Conservation (phyloP, 2,888 invertebrate species). For the Leptinotarsa haldemani region DNA sequence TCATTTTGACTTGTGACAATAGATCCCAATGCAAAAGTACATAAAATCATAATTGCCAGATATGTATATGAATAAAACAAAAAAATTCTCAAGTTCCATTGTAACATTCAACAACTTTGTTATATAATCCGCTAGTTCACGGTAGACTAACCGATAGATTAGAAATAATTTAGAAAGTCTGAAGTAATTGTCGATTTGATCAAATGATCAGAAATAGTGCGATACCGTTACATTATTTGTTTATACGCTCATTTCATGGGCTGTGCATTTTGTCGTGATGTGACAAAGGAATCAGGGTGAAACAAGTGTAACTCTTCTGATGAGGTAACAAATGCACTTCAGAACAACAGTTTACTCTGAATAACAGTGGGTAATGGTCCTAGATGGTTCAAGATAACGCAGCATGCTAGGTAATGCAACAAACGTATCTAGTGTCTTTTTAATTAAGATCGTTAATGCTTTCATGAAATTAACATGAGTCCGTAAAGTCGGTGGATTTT, state of each 20-base stretch:
- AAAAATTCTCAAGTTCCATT: neutral
- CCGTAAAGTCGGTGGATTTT: too few relatives aligned
- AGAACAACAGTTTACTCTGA: neutral
- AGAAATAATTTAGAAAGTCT: slow-evolving; percentile 6
- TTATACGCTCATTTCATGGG: neutral
- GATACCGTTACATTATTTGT: neutral
- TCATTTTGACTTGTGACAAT: too few relatives aligned
- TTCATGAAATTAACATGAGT: too few relatives aligned
- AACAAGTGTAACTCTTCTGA: neutral
- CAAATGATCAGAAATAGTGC: slow-evolving; percentile 1
- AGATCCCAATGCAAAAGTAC: too few relatives aligned
- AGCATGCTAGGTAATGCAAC: too few relatives aligned
- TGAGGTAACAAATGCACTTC: neutral
- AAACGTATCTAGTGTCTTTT: too few relatives aligned
- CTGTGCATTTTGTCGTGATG: neutral
- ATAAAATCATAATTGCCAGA: too few relatives aligned
- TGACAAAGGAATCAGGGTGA: neutral
- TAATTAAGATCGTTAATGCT: too few relatives aligned
- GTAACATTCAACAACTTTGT: slow-evolving; percentile 1
- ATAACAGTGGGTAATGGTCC: neutral
- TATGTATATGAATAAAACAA: too few relatives aligned
- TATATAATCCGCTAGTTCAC: neutral
- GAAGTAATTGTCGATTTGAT: slow-evolving; percentile 7
- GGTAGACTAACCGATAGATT: neutral
- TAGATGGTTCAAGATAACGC: too few relatives aligned